These are phyloP conservation scores for Homarus gammarus DNA, from an alignment of 2,888 invertebrate genomes.

Conservation along the genomic window DNA sequence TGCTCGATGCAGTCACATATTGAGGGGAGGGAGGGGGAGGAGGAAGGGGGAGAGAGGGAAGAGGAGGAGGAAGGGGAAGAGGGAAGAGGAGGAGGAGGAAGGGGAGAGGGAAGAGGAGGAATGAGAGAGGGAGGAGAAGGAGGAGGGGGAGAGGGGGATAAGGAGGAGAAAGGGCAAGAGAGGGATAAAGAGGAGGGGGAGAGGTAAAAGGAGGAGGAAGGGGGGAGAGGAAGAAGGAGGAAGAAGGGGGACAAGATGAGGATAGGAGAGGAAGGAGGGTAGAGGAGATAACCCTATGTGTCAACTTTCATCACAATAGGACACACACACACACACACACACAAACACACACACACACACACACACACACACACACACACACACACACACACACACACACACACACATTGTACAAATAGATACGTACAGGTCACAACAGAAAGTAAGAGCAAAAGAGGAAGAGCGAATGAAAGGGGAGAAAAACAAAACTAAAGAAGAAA, in stretches of 20 bases:
- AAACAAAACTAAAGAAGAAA: slow-evolving; percentile 2
- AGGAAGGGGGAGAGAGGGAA: background rate
- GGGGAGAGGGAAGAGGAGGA: background rate
- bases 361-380: too few species aligned
- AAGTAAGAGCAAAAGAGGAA: background rate
- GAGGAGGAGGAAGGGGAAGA: background rate
- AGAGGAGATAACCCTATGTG: too few species aligned
- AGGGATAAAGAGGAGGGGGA: slow-evolving; percentile 17
- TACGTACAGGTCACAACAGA: too few species aligned
- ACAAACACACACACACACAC: too few species aligned
- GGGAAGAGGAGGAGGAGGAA: background rate
- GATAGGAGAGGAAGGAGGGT: background rate
- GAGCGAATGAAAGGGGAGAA: too few species aligned
- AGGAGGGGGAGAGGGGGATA: too few species aligned
- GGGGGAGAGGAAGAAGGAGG: background rate
- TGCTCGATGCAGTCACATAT: background rate
- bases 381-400: too few species aligned
- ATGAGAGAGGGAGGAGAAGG: background rate
- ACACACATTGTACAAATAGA: too few species aligned
- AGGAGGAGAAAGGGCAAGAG: background rate
- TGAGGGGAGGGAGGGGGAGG: background rate
- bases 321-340: too few species aligned
- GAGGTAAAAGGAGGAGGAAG: slow-evolving; percentile 7
- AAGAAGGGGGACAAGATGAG: background rate
- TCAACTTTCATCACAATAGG: too few species aligned